Evolutionary conservation across 2,113 vertebrate genomes (phyloP), one percentile per base, ranked within the genome.

Genomic region (Petrocephalus zakoni): DNA sequence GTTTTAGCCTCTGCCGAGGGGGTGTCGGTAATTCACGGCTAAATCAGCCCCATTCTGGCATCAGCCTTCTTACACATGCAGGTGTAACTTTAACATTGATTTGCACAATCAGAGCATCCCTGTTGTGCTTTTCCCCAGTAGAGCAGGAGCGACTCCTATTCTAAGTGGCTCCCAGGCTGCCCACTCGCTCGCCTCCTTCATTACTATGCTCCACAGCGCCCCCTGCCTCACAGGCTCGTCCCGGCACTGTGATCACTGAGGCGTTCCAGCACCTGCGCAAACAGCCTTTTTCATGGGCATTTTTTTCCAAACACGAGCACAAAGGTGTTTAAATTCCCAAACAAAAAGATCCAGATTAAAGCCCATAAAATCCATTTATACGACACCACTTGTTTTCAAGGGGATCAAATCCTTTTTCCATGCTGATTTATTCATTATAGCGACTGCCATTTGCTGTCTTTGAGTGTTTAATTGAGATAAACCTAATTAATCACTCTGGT

Each of bases 391-490:
- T 83, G 51, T 46, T 88, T 88, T 58, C 88, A 34, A 58, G 72
- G 81, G 78, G 53, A 56, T 78, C 52, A 88, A 88, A 88, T 88
- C 72, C 72, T 56, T 37, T 82, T 56, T 82, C n/a, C 37, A 61
- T 47, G 42, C 88, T 19, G 21, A 58, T 46, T 25, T 53, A 42
- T 34, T 61, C 78, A 84, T 84, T 83, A 21, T 55, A 88, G 78
- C 29, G 8, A 34, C 75, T 21, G 7, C 78, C 22, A 53, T 56
- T 88, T 90, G 89, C 88, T 91, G 88, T 84, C 51, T 61, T 72
- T 84, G 89, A 78, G 88, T 90, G 89, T 88, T 90, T 89, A 89
- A 90, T 90, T 90, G 91, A 53, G 91, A 90, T 89, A 90, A 84
- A 91, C 49, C 34, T 37, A 42, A 88, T 88, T 78, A 61, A 83